Conservation (phyloP, 2,888 invertebrate genomes). For the Bugulina stolonifera region DNA sequence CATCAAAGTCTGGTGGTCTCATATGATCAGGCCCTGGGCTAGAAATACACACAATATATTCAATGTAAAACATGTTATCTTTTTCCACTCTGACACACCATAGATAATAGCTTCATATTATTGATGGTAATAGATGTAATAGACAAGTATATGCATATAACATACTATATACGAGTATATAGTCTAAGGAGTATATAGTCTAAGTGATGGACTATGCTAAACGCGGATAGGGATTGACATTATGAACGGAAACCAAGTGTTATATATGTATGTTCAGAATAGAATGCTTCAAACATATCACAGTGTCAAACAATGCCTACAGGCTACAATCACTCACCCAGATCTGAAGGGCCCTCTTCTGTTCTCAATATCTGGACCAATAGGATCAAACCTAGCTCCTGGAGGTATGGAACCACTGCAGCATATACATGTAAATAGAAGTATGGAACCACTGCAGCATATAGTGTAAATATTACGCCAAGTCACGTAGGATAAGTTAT, state of each 20-base stretch:
- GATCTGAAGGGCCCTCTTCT: conserved; percentile 52
- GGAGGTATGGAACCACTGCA: conserved; percentile 66
- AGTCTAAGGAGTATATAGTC: no score
- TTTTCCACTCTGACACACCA: no score
- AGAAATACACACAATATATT: no score
- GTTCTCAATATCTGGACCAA: conserved; percentile 61
- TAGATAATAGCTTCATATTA: no score
- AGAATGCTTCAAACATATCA: background rate
- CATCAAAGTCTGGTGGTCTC: conserved; percentile 69
- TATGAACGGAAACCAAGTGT: background rate
- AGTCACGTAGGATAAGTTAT: no score
- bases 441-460: no score
- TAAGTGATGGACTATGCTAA: no score
- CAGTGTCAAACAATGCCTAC: background rate
- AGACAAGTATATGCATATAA: background rate
- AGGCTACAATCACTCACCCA: conserved; percentile 26
- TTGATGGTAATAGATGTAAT: no score
- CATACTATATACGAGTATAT: background rate
- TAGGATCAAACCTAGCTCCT: conserved; percentile 79
- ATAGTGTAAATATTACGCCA: no score
- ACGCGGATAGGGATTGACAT: no score
- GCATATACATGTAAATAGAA: no score
- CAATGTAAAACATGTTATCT: no score
- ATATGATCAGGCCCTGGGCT: conserved; percentile 68
- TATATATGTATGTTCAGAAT: background rate